Conservation (phyloP, 2,888 invertebrate genomes). For the Eucera pruinosa region DNA sequence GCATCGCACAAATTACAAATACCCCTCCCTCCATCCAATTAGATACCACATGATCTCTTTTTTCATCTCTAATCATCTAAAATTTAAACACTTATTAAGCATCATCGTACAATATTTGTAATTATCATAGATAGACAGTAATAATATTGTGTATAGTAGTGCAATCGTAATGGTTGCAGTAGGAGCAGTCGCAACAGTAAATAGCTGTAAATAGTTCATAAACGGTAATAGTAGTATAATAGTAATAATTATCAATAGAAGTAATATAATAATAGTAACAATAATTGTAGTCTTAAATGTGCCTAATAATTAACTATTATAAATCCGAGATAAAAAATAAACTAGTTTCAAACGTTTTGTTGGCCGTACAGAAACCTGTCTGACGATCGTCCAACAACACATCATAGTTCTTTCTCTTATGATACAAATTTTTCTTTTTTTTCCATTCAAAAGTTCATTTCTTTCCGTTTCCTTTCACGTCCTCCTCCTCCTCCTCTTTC, state of each 20-base stretch:
- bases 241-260: constrained; percentile 72
- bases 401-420: constrained; percentile 71
- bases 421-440: constrained; percentile 65
- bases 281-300: constrained; percentile 72
- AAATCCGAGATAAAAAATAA: constrained; percentile 75
- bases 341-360: constrained; percentile 63
- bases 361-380: constrained; percentile 68
- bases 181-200: constrained; percentile 69
- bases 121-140: constrained; percentile 70
- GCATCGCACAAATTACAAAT: constrained; percentile 58
- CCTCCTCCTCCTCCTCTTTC: constrained; percentile 56
- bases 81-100: constrained; percentile 79
- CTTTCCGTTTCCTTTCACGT: constrained; percentile 27
- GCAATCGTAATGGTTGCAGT: constrained; percentile 65
- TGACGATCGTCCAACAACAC: no score
- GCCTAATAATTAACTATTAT: constrained; percentile 74
- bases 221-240: constrained; percentile 67
- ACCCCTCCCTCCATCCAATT: constrained; percentile 73
- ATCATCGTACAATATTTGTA: constrained; percentile 74
- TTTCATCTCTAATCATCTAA: constrained; percentile 78
- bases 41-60: constrained; percentile 75
- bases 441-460: constrained; percentile 29
- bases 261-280: constrained; percentile 73
- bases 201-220: constrained; percentile 66
- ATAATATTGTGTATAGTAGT: constrained; percentile 67